A percentile compares a stretch with the other conserved stretches of the same genome.
These are phyloP conservation scores for Coptodon bakossiorum DNA, from an alignment of 2,113 vertebrate genomes.

Conservation along the genomic window DNA sequence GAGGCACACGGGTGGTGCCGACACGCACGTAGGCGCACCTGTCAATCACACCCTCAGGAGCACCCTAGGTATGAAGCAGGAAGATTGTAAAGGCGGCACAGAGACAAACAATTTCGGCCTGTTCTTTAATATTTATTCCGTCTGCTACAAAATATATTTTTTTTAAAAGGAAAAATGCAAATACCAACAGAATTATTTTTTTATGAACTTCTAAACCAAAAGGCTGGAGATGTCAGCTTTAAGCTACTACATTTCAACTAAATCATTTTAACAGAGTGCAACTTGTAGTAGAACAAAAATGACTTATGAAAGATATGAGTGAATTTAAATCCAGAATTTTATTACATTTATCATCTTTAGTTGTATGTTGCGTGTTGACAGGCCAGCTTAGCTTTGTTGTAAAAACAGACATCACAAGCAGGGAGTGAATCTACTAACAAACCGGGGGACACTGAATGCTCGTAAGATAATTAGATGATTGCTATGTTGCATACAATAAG, in stretches of 20 bases:
- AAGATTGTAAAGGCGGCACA: not conserved
- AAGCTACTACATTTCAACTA: not conserved
- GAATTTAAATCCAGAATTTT: not conserved
- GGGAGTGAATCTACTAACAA: not conserved
- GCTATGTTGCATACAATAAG: not conserved
- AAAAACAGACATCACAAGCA: not conserved
- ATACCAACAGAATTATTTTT: not conserved
- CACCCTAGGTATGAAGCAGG: conserved; percentile 55
- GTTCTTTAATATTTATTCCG: not conserved
- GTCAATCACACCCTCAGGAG: conserved; percentile 85
- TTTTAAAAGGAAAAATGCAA: not conserved
- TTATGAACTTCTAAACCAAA: not conserved
- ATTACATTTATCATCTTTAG: not conserved
- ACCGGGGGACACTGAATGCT: not conserved
- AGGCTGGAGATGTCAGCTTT: too few relatives aligned
- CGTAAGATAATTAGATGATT: not conserved
- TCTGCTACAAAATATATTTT: not conserved
- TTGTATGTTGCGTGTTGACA: not conserved
- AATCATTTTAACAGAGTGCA: not conserved
- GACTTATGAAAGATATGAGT: not conserved
- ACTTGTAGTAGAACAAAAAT: not conserved
- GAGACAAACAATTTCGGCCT: not conserved
- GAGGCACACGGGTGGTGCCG: conserved; percentile 81
- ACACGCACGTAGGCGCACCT: conserved; percentile 86
- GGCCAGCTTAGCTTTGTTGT: not conserved